These are phyloP conservation scores for Propsilocerus akamusi DNA, from an alignment of 1,140 invertebrate species.

Conservation along the genomic window DNA sequence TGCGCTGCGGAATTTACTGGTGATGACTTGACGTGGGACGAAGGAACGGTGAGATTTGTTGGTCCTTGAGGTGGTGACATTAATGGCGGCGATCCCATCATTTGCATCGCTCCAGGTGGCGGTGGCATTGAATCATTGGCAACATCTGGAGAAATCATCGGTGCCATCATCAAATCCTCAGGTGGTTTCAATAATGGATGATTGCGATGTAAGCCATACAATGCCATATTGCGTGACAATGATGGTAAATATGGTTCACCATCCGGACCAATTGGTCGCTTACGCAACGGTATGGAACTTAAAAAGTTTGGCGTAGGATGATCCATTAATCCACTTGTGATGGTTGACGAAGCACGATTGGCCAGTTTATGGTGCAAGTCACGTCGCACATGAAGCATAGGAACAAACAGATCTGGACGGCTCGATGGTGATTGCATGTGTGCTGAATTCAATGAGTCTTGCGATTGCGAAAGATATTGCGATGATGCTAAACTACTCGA, in stretches of 20 bases:
- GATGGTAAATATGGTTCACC: slow-evolving; percentile 18
- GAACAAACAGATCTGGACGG: slow-evolving; percentile 25
- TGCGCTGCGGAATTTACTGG: slow-evolving; percentile 18
- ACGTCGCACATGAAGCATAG: slow-evolving; percentile 47
- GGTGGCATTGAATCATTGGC: background rate
- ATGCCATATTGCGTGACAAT: background rate
- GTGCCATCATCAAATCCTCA: background rate
- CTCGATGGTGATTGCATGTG: slow-evolving; percentile 10
- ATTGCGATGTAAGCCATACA: background rate
- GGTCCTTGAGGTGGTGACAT: slow-evolving; percentile 10
- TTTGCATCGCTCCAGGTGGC: slow-evolving; percentile 5
- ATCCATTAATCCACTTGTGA: slow-evolving; percentile 25
- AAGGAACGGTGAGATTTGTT: background rate
- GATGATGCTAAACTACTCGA: slow-evolving; percentile 22
- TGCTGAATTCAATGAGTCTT: slow-evolving; percentile 8
- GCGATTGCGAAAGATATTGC: slow-evolving; percentile 20
- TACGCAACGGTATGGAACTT: slow-evolving; percentile 33
- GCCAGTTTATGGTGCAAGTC: slow-evolving; percentile 40
- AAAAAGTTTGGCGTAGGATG: slow-evolving; percentile 32
- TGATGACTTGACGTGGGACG: slow-evolving; percentile 2
- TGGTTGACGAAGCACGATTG: slow-evolving; percentile 20
- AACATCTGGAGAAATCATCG: background rate
- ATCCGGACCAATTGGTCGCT: slow-evolving; percentile 29
- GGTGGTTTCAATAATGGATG: background rate
- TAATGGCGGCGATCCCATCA: slow-evolving; percentile 6